phyloP scores from a whole-genome alignment of 2,797 vertebrate genomes.

The Champsocephalus esox region DNA sequence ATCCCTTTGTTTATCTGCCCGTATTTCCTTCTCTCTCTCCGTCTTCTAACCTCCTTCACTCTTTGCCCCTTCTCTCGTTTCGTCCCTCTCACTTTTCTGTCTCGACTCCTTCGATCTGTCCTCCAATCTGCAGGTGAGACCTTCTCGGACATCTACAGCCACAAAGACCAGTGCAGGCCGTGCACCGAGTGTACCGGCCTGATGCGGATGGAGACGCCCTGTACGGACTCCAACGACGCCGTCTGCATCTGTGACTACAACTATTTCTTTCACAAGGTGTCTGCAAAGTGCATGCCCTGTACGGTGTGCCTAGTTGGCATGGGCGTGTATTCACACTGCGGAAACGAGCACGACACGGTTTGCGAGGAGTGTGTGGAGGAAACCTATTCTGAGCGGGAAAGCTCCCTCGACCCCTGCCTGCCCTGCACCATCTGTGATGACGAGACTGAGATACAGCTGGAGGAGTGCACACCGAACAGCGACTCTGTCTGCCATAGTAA shows the following conservation, averaged over 20 bases:
- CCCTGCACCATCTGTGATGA: constrained; percentile 96
- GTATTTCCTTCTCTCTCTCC: constrained; percentile 39
- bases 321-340: constrained; percentile 88
- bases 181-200: constrained; percentile 91
- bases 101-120: constrained; percentile 16
- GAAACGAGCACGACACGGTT: constrained; percentile 86
- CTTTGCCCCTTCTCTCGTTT: constrained; percentile 26
- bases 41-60: constrained; percentile 36
- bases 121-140: constrained; percentile 88
- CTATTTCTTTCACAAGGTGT: constrained; percentile 80
- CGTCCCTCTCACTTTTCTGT: constrained; percentile 3
- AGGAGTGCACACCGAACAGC: constrained; percentile 82
- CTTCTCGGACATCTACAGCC: constrained; percentile 92
- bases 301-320: constrained; percentile 87
- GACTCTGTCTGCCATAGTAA: constrained; percentile 91
- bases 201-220: constrained; percentile 93
- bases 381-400: constrained; percentile 93
- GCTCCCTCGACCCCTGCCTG: constrained; percentile 94
- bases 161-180: constrained; percentile 87
- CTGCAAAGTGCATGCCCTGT: constrained; percentile 83
- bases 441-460: constrained; percentile 80
- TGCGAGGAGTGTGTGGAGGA: constrained; percentile 92
- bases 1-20: constrained; percentile 53
- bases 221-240: constrained; percentile 95
- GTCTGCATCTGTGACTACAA: constrained; percentile 91